Evolutionary conservation across 1,140 invertebrate genomes (phyloP).

Genomic region (Cydia strobilella): DNA sequence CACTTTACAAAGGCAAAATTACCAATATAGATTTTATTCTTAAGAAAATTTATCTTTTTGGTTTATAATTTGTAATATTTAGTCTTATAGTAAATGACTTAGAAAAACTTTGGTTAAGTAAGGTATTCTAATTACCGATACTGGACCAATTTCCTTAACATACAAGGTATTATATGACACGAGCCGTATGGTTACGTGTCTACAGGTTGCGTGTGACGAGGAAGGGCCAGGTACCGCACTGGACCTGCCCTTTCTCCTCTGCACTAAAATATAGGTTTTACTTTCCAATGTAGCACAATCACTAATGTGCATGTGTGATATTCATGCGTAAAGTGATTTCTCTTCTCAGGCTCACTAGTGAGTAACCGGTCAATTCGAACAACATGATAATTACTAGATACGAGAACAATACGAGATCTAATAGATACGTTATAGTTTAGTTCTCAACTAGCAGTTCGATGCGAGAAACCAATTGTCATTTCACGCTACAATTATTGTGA

Average conservation of each 20-base stretch:
- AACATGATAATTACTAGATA: no score
- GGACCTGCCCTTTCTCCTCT: conserved; percentile 11
- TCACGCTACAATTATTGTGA: no score
- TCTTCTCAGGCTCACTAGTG: background rate
- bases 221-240: conserved; percentile 3
- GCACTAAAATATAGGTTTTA: conserved; percentile 8
- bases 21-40: no score
- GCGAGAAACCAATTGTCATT: no score
- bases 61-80: no score
- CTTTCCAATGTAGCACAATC: conserved; percentile 9
- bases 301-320: conserved; percentile 14
- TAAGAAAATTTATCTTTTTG: no score
- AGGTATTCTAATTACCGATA: background rate
- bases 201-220: background rate
- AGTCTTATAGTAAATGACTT: no score
- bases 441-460: no score
- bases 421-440: no score
- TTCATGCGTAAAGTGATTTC: background rate
- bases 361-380: no score
- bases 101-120: background rate
- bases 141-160: background rate
- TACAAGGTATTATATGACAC: conserved; percentile 8
- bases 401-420: no score
- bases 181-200: conserved; percentile 4
- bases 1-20: no score